Base-by-base conservation (phyloP, 2,888 invertebrate species). In the Pherbina coryleti region DNA sequence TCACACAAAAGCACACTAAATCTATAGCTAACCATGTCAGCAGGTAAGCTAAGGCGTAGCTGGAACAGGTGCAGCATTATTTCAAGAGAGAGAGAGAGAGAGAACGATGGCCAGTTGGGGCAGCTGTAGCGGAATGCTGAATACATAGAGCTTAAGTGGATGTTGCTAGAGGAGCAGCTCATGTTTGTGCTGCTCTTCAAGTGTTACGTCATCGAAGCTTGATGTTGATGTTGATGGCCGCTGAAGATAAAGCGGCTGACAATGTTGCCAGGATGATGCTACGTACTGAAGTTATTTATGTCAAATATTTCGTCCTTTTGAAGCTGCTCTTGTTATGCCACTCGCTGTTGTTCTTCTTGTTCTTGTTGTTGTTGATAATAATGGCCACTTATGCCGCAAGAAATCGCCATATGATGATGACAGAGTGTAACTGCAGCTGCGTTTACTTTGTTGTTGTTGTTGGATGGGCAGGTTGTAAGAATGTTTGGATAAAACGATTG, bases 181-280 rank as follows among this genome's bases (percentile, higher is more conserved):
- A 34, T 76, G 70, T 76, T 76, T 71, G 71, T 71, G 19, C 31
- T 67, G 44, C 75, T 53, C 67, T 75, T 70, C 69, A 53, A 51
- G 75, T 31, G 34, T 64, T 34, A 7, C 51, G n/a, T n/a, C 28
- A 11, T 34, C 25, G n/a, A 71, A 55, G 55, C 8, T 64, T 22
- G 37, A 44, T 31, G 53, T 34, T 51, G 49, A n/a, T 5, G 49
- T 28, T 75, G 77, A 77, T 75, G 70, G 53, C 66, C 77, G 72
- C 53, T 71, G 71, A n/a, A 77, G 75, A 77, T 79, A 64, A 77
- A 75, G 72, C 73, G 67, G 64, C 78, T 75, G 75, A 67, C 72
- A 69, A 72, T 78, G 76, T 37, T 34, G 66, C 66, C 75, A 60
- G 44, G 49, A 31, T 57, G 60, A 44, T 69, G n/a, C 49, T 69